Evolutionary conservation across 2,113 vertebrate species (phyloP), one percentile per base, ranked within the genome.

Genomic region (Zosterops japonicus): DNA sequence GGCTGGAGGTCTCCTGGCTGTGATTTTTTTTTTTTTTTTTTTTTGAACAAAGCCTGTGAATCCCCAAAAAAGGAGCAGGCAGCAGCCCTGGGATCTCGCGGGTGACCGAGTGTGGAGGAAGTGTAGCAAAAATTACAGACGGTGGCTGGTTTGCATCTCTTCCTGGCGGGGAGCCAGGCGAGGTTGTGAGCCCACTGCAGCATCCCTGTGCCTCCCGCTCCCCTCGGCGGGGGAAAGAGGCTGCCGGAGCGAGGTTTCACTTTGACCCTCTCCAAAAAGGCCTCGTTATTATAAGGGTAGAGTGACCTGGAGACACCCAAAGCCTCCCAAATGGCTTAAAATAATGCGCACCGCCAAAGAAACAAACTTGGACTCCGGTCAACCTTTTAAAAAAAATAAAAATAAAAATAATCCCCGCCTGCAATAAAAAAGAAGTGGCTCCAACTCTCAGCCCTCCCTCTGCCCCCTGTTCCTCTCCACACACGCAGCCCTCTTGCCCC

Each of bases 101-200:
- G 87, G 87, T 24, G 10, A 83, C 57, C 2, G 22, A 76, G 67
- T 44, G 71, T 68, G 70, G 87, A 94, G 61, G 83, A 90, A 88
- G 83, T 88, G 83, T 84, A 90, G 74, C 74, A 93, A 84, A 94
- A 90, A 88, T 87, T 85, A 87, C 85, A 89, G 94, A 41, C 60
- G 31, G 85, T 87, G 90, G 53, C 90, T 96, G 92, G 92, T 82
- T 93, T 87, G 74, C 35, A 23, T 93, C 74, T 95, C 85, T 22
- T 28, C 33, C 78, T 95, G 96, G 90, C 90, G 87, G 78, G 90
- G n/a, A 89, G 85, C 94, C 94, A 95, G 90, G 8, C 1, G 3
- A 56, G 96, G 89, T 94, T 93, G 84, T 29, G 81, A 95, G 92
- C 88, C 94, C 94, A 33, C 87, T 75, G 81, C 90, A 93, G 89